phyloP scores from a whole-genome alignment of 1,140 invertebrate species.

The Eurosta solidaginis region DNA sequence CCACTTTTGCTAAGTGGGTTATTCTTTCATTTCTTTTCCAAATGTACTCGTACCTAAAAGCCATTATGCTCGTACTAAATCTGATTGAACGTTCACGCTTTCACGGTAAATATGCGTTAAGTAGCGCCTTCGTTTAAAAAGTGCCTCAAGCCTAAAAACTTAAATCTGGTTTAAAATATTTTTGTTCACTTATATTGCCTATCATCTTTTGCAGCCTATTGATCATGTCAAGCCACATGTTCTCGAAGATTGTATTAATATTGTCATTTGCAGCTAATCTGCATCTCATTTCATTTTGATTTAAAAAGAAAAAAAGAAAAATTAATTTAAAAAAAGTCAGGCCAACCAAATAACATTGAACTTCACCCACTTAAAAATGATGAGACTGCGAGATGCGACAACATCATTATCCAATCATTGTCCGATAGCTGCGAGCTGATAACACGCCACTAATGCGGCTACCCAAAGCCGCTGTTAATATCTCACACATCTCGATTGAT shows the following conservation, averaged over 20 bases:
- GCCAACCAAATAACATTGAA: neutral
- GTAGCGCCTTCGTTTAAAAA: neutral
- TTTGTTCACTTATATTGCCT: no score
- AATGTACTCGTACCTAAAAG: no score
- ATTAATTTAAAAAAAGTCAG: no score
- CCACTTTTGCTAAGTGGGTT: no score
- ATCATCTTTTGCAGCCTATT: neutral
- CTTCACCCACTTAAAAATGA: conserved; percentile 18
- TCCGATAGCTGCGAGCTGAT: neutral
- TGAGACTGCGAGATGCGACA: conserved; percentile 18
- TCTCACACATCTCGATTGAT: neutral
- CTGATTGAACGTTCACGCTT: no score
- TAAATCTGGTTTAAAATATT: no score
- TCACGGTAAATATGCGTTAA: neutral
- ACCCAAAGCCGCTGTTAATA: neutral
- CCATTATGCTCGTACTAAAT: no score
- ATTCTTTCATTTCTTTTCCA: no score
- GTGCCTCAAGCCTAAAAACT: neutral
- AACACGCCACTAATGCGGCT: neutral
- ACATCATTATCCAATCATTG: neutral
- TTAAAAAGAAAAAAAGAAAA: no score
- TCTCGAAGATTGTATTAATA: neutral
- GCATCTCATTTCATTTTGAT: neutral
- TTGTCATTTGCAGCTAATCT: neutral
- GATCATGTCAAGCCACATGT: neutral